phyloP scores from a whole-genome alignment of 2,113 vertebrate species.

The Myotis yumanensis region DNA sequence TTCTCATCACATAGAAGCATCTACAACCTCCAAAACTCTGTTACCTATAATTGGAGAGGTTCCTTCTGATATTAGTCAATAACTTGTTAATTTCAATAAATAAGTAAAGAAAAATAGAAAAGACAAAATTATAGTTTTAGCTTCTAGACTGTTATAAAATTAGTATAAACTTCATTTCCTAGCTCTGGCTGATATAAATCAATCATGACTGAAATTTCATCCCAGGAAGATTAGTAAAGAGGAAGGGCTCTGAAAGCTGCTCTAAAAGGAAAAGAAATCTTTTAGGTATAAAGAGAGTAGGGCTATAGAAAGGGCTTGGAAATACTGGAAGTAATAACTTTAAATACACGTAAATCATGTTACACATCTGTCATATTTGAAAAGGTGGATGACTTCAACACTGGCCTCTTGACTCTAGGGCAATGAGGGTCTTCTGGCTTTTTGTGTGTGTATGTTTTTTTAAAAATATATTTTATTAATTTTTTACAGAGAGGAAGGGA shows the following conservation, averaged over 20 bases:
- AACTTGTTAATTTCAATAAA: conserved; percentile 30
- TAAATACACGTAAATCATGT: neutral
- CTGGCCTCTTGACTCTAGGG: neutral
- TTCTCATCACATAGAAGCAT: conserved; percentile 6
- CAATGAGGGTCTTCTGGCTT: neutral
- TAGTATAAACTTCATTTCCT: neutral
- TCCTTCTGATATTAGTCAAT: neutral
- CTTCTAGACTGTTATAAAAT: neutral
- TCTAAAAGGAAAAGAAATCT: neutral
- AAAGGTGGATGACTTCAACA: neutral
- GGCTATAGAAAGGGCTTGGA: neutral
- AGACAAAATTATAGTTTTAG: conserved; percentile 17
- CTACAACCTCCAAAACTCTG: neutral
- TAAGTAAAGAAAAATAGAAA: neutral
- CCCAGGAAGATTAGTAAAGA: neutral
- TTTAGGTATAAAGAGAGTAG: neutral
- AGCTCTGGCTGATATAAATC: neutral
- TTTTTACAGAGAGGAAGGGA: too few species aligned
- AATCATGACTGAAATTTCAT: neutral
- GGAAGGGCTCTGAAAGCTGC: neutral
- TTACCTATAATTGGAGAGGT: neutral
- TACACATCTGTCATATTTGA: conserved; percentile 5
- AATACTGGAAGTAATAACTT: neutral
- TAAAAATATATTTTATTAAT: too few species aligned
- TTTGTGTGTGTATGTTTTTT: too few species aligned